Evolutionary conservation across 2,797 vertebrate genomes (phyloP).

Genomic region (Carduelis carduelis): DNA sequence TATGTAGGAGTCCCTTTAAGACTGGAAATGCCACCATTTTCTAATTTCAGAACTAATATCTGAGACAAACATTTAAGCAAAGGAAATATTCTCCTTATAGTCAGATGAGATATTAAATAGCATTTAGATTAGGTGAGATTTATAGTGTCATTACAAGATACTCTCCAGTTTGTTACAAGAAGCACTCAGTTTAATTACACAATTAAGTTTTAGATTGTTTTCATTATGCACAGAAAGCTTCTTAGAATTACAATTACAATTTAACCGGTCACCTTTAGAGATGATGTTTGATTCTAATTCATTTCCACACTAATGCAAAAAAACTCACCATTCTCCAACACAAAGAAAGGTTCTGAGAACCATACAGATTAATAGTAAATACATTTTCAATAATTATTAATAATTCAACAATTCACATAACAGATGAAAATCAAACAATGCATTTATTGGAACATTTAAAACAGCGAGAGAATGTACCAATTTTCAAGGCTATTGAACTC

Average conservation of each 20-base stretch:
- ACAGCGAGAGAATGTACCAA: background rate
- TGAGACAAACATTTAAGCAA: background rate
- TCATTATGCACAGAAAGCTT: constrained; percentile 20
- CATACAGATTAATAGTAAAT: background rate
- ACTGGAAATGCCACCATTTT: background rate
- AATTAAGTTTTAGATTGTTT: constrained; percentile 53
- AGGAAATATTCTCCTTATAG: background rate
- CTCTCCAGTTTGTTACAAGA: constrained; percentile 20
- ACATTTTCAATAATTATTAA: background rate
- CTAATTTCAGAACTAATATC: background rate
- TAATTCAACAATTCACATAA: background rate
- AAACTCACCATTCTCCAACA: background rate
- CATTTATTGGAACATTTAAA: background rate
- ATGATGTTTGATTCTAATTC: background rate
- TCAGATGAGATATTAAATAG: constrained; percentile 16
- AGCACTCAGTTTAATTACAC: constrained; percentile 51
- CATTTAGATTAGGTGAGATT: constrained; percentile 39
- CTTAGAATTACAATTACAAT: constrained; percentile 20
- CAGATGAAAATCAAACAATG: background rate
- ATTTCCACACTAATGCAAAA: background rate
- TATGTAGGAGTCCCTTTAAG: background rate
- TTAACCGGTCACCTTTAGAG: constrained; percentile 12
- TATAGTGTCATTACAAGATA: constrained; percentile 52
- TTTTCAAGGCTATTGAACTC: background rate
- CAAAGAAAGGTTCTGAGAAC: background rate